Percentiles rank a stretch among this genome's conserved stretches.
These are phyloP conservation scores for Balearica regulorum DNA, from an alignment of 2,797 vertebrate species.

Conservation along the genomic window DNA sequence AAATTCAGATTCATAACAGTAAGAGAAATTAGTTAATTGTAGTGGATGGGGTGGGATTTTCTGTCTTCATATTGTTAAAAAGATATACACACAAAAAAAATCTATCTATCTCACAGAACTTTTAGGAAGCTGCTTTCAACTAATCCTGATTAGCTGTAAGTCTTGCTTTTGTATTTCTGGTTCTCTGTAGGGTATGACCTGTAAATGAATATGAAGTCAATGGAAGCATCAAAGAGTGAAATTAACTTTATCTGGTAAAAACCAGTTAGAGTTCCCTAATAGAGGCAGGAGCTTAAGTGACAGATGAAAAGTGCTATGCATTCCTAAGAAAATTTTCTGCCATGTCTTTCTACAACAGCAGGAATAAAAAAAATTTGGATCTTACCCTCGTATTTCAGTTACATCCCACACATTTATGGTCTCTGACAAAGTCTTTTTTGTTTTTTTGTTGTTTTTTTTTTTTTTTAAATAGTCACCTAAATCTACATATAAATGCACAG, in stretches of 20 bases:
- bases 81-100: not conserved
- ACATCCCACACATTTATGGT: not conserved
- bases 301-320: not conserved
- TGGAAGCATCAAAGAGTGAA: not conserved
- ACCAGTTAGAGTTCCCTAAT: not conserved
- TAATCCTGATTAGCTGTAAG: not conserved
- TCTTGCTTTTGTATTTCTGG: not conserved
- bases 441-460: too few relatives aligned
- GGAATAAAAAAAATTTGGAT: not conserved
- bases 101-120: not conserved
- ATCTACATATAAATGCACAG: not conserved
- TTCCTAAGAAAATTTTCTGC: not conserved
- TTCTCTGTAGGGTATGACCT: not conserved
- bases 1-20: not conserved
- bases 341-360: not conserved
- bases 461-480: not conserved
- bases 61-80: not conserved
- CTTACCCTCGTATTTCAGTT: not conserved
- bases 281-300: not conserved
- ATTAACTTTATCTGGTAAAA: not conserved
- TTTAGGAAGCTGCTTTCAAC: not conserved
- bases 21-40: not conserved
- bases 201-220: not conserved
- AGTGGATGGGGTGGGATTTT: not conserved
- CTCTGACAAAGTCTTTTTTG: not conserved